These are phyloP conservation scores for Eupelmus urozonus DNA, from an alignment of 2,888 invertebrate species.

Conservation along the genomic window DNA sequence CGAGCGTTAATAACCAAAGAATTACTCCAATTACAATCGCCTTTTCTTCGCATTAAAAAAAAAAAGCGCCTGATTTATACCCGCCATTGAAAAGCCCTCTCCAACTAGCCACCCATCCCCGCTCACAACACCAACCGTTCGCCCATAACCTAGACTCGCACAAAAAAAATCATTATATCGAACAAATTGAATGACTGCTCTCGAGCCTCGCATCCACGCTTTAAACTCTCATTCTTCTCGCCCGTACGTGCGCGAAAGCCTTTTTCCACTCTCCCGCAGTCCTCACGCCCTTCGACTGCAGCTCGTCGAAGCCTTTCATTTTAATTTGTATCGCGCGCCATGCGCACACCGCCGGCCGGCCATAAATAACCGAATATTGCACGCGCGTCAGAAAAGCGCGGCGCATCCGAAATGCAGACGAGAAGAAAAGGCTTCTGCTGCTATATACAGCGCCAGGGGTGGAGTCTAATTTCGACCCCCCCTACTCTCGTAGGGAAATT, in stretches of 20 bases:
- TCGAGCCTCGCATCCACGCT: background rate
- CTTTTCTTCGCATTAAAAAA: background rate
- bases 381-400: constrained; percentile 56
- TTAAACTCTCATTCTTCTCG: constrained; percentile 18
- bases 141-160: background rate
- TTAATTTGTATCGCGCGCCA: constrained; percentile 51
- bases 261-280: background rate
- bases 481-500: constrained; percentile 51
- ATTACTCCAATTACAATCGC: background rate
- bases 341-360: background rate
- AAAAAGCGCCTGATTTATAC: background rate
- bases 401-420: constrained; percentile 14
- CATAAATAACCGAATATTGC: constrained; percentile 58
- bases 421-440: constrained; percentile 26
- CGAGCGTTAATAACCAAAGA: too few species aligned
- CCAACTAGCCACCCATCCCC: background rate
- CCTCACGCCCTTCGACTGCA: constrained; percentile 58
- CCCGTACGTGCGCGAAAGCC: background rate
- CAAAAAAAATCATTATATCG: constrained; percentile 46
- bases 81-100: background rate
- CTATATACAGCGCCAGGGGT: constrained; percentile 60
- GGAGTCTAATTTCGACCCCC: constrained; percentile 63
- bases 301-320: constrained; percentile 49
- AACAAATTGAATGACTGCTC: constrained; percentile 40
- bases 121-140: constrained; percentile 1